phyloP scores from a whole-genome alignment of 1,140 invertebrate species.

The Drosophila burlai region DNA sequence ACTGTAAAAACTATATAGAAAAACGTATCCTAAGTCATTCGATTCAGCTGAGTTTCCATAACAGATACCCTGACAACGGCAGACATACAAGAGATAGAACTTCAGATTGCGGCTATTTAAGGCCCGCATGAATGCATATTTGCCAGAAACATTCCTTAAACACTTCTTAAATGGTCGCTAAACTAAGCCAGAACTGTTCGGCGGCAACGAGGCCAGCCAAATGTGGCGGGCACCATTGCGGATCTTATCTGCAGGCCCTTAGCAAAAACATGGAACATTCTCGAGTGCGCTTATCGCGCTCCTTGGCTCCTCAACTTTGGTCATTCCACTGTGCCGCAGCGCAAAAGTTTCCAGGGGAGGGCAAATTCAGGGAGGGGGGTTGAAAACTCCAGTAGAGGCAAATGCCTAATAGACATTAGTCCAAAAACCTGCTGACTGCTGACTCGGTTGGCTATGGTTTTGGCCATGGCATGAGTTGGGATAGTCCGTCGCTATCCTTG shows the following conservation, averaged over 20 bases:
- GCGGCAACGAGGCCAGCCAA: constrained; percentile 8
- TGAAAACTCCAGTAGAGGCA: constrained; percentile 27
- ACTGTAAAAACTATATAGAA: neutral
- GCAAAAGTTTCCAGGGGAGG: constrained; percentile 22
- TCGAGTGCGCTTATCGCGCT: constrained; percentile 57
- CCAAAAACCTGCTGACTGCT: constrained; percentile 45
- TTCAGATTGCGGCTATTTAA: neutral
- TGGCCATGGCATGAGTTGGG: neutral
- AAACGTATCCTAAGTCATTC: neutral
- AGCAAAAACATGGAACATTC: constrained; percentile 56
- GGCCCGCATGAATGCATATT: constrained; percentile 3
- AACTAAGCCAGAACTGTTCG: constrained; percentile 23
- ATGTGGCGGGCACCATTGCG: constrained; percentile 34
- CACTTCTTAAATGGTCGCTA: constrained; percentile 43
- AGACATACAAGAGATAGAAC: neutral
- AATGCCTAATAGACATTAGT: constrained; percentile 58
- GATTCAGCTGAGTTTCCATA: neutral
- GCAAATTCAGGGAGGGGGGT: neutral
- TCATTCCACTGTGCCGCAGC: constrained; percentile 38
- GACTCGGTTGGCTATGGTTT: constrained; percentile 3
- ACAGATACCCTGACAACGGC: neutral
- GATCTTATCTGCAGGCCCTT: constrained; percentile 55
- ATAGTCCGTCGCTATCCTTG: neutral
- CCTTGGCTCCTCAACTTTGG: constrained; percentile 48
- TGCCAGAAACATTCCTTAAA: constrained; percentile 27